Conservation (phyloP, 2,888 invertebrate genomes). For the Emmelina monodactyla region DNA sequence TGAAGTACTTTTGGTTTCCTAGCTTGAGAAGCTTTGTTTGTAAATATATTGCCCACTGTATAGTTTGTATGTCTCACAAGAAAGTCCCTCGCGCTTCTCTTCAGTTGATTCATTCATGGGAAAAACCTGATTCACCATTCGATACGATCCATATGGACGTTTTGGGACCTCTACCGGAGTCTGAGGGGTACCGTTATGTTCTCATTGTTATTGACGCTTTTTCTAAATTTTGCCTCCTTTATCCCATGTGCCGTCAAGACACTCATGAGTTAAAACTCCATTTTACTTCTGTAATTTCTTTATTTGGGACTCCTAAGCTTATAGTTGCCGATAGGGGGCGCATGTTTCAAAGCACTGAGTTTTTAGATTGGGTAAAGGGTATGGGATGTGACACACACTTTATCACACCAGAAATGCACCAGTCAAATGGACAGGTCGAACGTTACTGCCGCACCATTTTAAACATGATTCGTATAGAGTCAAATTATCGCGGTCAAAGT, state of each 20-base stretch:
- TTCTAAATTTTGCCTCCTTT: slow-evolving; percentile 17
- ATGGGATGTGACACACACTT: slow-evolving; percentile 14
- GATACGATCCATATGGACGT: slow-evolving; percentile 11
- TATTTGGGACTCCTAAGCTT: slow-evolving; percentile 16
- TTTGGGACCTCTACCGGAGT: slow-evolving; percentile 15
- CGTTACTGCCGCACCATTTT: slow-evolving; percentile 12
- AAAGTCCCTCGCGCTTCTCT: slow-evolving; percentile 12
- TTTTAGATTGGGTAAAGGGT: slow-evolving; percentile 9
- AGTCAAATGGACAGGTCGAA: slow-evolving; percentile 14
- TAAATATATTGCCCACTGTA: slow-evolving; percentile 4
- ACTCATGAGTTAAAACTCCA: slow-evolving; percentile 13
- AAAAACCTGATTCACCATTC: slow-evolving; percentile 16
- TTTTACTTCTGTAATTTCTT: slow-evolving; percentile 10
- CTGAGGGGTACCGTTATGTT: slow-evolving; percentile 11
- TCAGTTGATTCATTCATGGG: slow-evolving; percentile 16
- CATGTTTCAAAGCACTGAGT: slow-evolving; percentile 17
- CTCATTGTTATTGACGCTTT: slow-evolving; percentile 17
- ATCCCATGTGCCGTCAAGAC: slow-evolving; percentile 17
- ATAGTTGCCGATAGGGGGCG: slow-evolving; percentile 17
- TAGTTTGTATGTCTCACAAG: slow-evolving; percentile 12
- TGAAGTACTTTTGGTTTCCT: slow-evolving; percentile 16
- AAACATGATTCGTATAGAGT: slow-evolving; percentile 13
- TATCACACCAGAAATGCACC: slow-evolving; percentile 19
- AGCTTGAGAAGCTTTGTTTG: slow-evolving; percentile 2
- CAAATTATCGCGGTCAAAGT: slow-evolving; percentile 4